Base-by-base conservation (phyloP, 2,797 vertebrate species). In the Lophius americanus region DNA sequence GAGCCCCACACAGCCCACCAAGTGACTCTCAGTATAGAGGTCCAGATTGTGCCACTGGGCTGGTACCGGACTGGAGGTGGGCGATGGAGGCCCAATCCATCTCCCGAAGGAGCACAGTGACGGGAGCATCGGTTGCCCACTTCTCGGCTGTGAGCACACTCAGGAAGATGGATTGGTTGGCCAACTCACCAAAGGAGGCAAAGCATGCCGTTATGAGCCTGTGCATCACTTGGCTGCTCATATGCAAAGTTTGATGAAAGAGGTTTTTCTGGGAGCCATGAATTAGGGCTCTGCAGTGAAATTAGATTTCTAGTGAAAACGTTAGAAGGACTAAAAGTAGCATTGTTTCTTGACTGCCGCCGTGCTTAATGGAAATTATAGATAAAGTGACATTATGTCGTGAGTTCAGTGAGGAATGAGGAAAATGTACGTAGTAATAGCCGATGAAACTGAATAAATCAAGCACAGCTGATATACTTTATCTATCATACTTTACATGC, bases 91-190 rank as follows among this genome's bases (percentile, higher is more conserved):
- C 89, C 90, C 91, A 93, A 94, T 94, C 92, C 96, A 97, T 98
- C 96, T 98, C 96, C 92, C 94, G 92, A 94, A 90, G 92, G 93
- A 95, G 95, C 95, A 94, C 93, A 89, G 93, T 96, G 92, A 93
- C 86, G 89, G 91, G 92, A 92, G 91, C 92, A 92, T 89, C 88
- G 90, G 89, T 92, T 93, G 92, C 93, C 93, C 92, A 91, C 90
- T 94, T 87, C 90, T 91, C 91, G 88, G 92, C 91, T 93, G 89
- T 76, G 91, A 92, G 91, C 93, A 89, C 92, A 90, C 92, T 95
- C 94, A 94, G 91, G 90, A 94, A 94, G 94, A 95, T 94, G 94
- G 93, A 94, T 94, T 94, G 93, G 93, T 93, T 94, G 92, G 94
- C 93, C 92, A 89, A 91, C 91, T 92, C 92, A 92, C 92, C 92